These are phyloP conservation scores for Rhyacichthys aspro DNA, from an alignment of 2,797 vertebrate genomes.

Conservation along the genomic window DNA sequence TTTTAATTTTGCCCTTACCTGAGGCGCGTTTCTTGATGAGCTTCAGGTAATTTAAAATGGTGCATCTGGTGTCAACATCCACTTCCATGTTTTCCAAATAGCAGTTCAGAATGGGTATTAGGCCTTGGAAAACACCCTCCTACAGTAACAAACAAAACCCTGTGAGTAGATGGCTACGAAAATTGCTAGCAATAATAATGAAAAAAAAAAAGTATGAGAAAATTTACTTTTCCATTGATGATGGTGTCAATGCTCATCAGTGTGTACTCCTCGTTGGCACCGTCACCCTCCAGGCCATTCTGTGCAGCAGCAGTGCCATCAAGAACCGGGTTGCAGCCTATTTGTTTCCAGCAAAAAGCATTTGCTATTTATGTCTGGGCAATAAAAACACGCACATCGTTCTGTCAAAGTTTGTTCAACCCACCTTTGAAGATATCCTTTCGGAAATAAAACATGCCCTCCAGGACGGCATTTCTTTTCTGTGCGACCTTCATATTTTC, in stretches of 20 bases:
- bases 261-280: slow-evolving; percentile 84
- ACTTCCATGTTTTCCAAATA: slow-evolving; percentile 99
- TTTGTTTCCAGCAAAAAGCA: background rate
- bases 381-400: background rate
- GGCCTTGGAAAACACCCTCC: slow-evolving; percentile 96
- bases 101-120: slow-evolving; percentile 95
- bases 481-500: slow-evolving; percentile 98
- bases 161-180: background rate
- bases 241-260: slow-evolving; percentile 98
- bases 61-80: slow-evolving; percentile 97
- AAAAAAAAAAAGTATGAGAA: background rate
- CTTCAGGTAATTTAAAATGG: slow-evolving; percentile 97
- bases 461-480: slow-evolving; percentile 91
- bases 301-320: slow-evolving; percentile 83
- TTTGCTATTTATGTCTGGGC: background rate
- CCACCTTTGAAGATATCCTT: slow-evolving; percentile 97
- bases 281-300: slow-evolving; percentile 79
- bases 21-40: slow-evolving; percentile 98
- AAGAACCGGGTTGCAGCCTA: slow-evolving; percentile 88
- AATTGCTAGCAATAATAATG: background rate
- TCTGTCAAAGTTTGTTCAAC: background rate
- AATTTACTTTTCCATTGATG: slow-evolving; percentile 94
- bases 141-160: slow-evolving; percentile 49
- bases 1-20: slow-evolving; percentile 77
- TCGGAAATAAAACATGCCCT: slow-evolving; percentile 94